Base-by-base conservation (phyloP, 2,888 invertebrate genomes). In the Julus scanicus region DNA sequence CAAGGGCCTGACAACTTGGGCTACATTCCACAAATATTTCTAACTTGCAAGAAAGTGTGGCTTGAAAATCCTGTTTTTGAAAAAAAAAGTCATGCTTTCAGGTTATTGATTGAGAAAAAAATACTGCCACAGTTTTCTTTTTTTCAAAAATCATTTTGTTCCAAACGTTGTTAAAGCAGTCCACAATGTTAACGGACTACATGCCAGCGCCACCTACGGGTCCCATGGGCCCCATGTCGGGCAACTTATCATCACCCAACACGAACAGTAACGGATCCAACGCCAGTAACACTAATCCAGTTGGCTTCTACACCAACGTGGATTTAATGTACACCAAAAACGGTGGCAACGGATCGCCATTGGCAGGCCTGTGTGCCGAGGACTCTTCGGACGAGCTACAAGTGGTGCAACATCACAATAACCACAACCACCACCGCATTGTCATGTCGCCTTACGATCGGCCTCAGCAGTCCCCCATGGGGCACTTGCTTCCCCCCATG, bases 301-400 rank as follows among this genome's bases (percentile, higher is more conserved):
- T 71, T 20, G 71, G 71, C 4, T 71, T 71, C 11, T 71, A 71
- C 71, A 71, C 71, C 71, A 71, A 71, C 71, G 71, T 71, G 71
- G 71, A 71, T 71, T 29, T 71, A n/a, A 71, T 71, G 71, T 71
- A 71, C 71, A 29, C 71, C 9, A 71, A 71, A 71, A 71, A 71
- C 11, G 71, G 71, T n/a, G 63, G 17, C 17, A 63, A n/a, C 29
- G 20, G 29, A 71, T 71, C 71, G 71, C 71, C 71, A 20, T n/a
- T 71, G 29, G 71, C 71, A 20, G 84, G 48, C 40, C 17, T 84
- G 40, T 40, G 84, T 20, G 84, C 84, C 84, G 84, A 84, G 48
- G 84, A 84, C 84, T 84, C 84, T 84, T 84, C 84, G 17, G 84
- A 40, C 84, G 84, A 84, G 44, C n/a, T 44, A 20, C 84, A 84